Evolutionary conservation across 2,113 vertebrate species (phyloP).

Genomic region (Aphyosemion australe): DNA sequence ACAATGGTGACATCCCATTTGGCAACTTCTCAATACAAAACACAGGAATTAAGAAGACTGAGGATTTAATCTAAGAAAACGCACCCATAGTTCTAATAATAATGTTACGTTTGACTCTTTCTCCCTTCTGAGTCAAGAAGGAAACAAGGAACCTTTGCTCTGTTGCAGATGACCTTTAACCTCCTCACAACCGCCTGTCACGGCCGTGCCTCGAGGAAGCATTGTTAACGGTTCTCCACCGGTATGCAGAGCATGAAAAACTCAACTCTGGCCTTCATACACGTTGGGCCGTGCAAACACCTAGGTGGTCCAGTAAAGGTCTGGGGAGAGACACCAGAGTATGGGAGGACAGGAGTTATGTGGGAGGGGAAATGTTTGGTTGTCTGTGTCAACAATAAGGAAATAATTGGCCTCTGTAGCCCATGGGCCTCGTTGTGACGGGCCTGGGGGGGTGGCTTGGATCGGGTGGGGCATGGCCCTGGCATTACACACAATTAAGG

Average conservation of each 20-base stretch:
- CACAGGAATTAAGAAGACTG: not conserved
- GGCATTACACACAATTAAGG: conserved; percentile 75
- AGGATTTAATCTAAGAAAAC: not conserved
- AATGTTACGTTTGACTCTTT: not conserved
- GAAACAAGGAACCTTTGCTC: conserved; percentile 47
- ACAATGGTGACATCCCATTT: not conserved
- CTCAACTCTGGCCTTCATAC: conserved; percentile 9
- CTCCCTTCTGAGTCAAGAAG: conserved; percentile 34
- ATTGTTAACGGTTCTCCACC: conserved; percentile 58
- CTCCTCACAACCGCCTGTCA: conserved; percentile 48
- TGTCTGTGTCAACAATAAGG: conserved; percentile 76
- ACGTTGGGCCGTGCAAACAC: conserved; percentile 52
- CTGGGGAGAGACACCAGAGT: conserved; percentile 53
- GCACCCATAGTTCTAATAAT: not conserved
- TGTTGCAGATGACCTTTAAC: conserved; percentile 48
- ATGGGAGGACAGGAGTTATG: conserved; percentile 66
- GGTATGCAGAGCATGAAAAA: conserved; percentile 66
- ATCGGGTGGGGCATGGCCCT: conserved; percentile 59
- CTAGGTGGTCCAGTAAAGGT: conserved; percentile 67
- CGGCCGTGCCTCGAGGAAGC: conserved; percentile 43
- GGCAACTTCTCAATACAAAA: conserved; percentile 1
- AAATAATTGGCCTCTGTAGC: conserved; percentile 72
- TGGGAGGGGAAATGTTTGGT: conserved; percentile 70
- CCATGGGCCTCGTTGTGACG: conserved; percentile 28
- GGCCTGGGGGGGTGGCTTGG: conserved; percentile 33